These are phyloP conservation scores for Elaeidobius kamerunicus DNA, from an alignment of 2,888 invertebrate genomes.

Conservation along the genomic window DNA sequence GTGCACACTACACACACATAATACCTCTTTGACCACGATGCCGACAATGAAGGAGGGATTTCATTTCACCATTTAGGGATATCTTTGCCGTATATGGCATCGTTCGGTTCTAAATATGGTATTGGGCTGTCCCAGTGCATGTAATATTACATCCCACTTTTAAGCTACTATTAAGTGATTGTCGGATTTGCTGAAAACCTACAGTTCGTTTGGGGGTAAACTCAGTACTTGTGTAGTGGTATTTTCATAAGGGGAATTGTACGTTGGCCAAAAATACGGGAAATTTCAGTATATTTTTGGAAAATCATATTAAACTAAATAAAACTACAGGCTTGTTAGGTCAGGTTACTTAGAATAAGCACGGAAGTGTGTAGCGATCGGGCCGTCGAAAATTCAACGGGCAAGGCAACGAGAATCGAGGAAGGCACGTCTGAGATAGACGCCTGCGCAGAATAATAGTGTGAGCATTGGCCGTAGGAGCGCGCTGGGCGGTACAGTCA, in stretches of 20 bases:
- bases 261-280: constrained; percentile 18
- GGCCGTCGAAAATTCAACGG: constrained; percentile 23
- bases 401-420: constrained; percentile 24
- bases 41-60: constrained; percentile 63
- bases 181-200: constrained; percentile 11
- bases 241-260: constrained; percentile 16
- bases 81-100: constrained; percentile 79
- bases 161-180: constrained; percentile 18
- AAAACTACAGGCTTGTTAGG: constrained; percentile 40
- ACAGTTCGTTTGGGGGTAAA: neutral
- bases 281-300: constrained; percentile 38
- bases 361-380: constrained; percentile 24
- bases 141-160: constrained; percentile 50
- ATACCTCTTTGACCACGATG: constrained; percentile 19
- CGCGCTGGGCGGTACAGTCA: constrained; percentile 49
- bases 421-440: constrained; percentile 39
- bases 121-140: constrained; percentile 62
- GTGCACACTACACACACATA: constrained; percentile 14
- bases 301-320: constrained; percentile 39
- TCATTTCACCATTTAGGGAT: constrained; percentile 76
- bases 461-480: constrained; percentile 45
- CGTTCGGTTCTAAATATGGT: constrained; percentile 80
- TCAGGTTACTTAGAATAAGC: constrained; percentile 35
- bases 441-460: constrained; percentile 45
- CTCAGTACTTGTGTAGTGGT: constrained; percentile 6